phyloP scores from a whole-genome alignment of 2,113 vertebrate species.

The Hippocampus zosterae region DNA sequence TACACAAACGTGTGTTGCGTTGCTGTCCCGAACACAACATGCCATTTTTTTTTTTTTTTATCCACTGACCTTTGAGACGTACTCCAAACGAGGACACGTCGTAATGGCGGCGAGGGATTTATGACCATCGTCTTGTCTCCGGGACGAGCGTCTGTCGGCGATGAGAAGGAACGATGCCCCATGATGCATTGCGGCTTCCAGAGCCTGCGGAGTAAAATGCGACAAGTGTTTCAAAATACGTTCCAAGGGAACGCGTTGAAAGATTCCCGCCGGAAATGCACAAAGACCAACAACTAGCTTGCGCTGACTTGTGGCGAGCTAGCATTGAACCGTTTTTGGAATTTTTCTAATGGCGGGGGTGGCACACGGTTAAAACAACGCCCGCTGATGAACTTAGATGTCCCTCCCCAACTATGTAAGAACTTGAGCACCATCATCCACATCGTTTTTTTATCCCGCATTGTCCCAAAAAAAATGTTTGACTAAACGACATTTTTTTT shows the following conservation, averaged over 20 bases:
- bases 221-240: no score
- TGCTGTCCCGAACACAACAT: background rate
- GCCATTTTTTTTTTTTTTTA: background rate
- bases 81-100: background rate
- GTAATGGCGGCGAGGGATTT: background rate
- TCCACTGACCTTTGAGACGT: background rate
- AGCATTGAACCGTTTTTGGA: no score
- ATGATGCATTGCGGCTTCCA: background rate
- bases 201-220: background rate
- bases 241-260: no score
- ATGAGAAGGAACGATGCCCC: background rate
- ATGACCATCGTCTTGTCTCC: background rate
- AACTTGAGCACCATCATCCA: no score
- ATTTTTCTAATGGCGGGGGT: no score
- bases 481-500: background rate
- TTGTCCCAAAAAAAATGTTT: background rate
- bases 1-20: background rate
- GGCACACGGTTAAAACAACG: no score
- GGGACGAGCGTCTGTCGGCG: background rate
- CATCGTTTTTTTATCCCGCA: background rate
- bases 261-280: no score
- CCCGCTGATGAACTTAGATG: no score
- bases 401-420: no score
- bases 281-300: no score
- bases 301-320: no score